phyloP scores from a whole-genome alignment of 1,140 invertebrate species.

The Camponotus pennsylvanicus region DNA sequence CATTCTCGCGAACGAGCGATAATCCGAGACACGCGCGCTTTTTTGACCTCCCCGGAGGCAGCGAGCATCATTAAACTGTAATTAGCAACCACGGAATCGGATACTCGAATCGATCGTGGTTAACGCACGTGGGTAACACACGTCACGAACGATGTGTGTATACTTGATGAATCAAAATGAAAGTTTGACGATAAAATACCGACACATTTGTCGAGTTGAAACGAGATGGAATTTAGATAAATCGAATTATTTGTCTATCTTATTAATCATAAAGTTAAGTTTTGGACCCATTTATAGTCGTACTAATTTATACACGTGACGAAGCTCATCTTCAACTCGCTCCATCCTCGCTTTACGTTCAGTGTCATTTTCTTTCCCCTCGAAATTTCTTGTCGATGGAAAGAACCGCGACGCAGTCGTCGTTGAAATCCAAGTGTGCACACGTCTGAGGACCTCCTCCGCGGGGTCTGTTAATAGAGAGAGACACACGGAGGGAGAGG shows the following conservation, averaged over 20 bases:
- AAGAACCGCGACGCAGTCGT: slow-evolving; percentile 35
- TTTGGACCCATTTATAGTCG: not conserved
- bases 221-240: not conserved
- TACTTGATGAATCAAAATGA: not conserved
- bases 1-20: slow-evolving; percentile 52
- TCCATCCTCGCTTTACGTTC: not conserved
- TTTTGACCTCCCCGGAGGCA: slow-evolving; percentile 39
- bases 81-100: slow-evolving; percentile 21
- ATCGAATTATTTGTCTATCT: not conserved
- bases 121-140: not conserved
- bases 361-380: slow-evolving; percentile 23
- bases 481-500: slow-evolving; percentile 70
- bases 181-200: not conserved
- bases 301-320: not conserved
- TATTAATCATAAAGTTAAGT: not conserved
- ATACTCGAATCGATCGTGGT: slow-evolving; percentile 30
- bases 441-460: slow-evolving; percentile 78
- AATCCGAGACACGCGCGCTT: slow-evolving; percentile 59
- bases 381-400: slow-evolving; percentile 33
- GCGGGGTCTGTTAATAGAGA: slow-evolving; percentile 79
- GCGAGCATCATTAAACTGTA: slow-evolving; percentile 54
- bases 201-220: not conserved
- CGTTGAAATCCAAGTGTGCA: slow-evolving; percentile 74
- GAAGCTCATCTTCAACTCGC: not conserved
- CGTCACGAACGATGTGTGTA: not conserved